These are phyloP conservation scores for Saguinus imperator DNA, from an alignment of 2,113 vertebrate species.

Conservation along the genomic window DNA sequence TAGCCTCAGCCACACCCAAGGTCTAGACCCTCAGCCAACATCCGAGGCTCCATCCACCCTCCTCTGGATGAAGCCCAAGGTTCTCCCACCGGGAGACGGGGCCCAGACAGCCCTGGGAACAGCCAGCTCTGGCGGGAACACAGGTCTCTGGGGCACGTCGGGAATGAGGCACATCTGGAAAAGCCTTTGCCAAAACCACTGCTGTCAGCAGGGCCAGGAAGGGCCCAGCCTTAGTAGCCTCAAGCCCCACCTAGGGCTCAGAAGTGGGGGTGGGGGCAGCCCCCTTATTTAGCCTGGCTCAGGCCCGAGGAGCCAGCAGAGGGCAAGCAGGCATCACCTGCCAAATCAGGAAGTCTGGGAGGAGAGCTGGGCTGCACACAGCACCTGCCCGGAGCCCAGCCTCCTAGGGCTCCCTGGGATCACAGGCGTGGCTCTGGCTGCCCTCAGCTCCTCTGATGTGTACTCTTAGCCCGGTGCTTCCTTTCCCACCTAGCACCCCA, in stretches of 20 bases:
- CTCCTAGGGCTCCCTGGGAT: neutral
- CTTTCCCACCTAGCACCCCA: neutral
- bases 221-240: neutral
- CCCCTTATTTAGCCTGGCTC: constrained; percentile 27
- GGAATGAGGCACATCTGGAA: constrained; percentile 71
- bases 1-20: neutral
- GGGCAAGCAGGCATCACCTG: neutral
- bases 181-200: neutral
- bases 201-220: neutral
- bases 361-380: neutral
- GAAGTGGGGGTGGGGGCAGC: neutral
- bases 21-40: neutral
- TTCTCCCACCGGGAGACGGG: neutral
- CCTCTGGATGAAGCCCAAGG: neutral
- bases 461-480: neutral
- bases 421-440: neutral
- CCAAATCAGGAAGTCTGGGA: neutral
- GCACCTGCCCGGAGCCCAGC: no score
- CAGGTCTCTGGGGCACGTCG: neutral
- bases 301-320: neutral
- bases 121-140: neutral
- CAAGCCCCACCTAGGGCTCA: neutral
- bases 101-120: neutral
- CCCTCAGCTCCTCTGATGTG: neutral
- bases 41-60: neutral